Percentiles rank a stretch among this genome's conserved stretches.
Conservation (phyloP, 1,140 invertebrate species). For the Zaprionus taronus region DNA sequence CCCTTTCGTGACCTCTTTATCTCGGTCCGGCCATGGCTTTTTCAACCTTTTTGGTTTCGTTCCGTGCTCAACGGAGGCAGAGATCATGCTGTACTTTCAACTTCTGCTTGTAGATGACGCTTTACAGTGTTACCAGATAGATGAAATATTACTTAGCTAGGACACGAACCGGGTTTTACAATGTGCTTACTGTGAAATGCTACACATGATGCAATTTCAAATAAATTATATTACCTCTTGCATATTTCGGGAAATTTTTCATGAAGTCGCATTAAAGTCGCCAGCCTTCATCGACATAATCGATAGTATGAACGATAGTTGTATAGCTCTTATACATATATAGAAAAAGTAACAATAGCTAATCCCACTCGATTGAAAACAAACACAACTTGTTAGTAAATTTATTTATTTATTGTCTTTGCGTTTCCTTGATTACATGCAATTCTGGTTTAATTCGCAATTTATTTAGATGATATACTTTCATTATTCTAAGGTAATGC, state of each 20-base stretch:
- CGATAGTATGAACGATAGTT: too few relatives aligned
- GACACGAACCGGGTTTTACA: not conserved
- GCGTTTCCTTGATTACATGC: conserved; percentile 22
- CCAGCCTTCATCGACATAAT: too few relatives aligned
- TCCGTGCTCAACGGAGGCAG: too few relatives aligned
- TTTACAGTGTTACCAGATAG: not conserved
- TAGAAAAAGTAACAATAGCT: too few relatives aligned
- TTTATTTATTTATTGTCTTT: conserved; percentile 39
- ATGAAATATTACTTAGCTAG: not conserved
- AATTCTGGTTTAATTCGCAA: conserved; percentile 1
- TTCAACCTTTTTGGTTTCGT: too few relatives aligned
- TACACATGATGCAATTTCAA: too few relatives aligned
- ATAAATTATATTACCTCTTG: too few relatives aligned
- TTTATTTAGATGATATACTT: conserved; percentile 7
- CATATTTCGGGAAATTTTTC: too few relatives aligned
- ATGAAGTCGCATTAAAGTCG: too few relatives aligned
- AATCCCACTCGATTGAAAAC: not conserved
- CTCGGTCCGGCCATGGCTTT: too few relatives aligned
- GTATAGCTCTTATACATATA: too few relatives aligned
- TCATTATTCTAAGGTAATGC: conserved; percentile 2
- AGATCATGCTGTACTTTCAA: not conserved
- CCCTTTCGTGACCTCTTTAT: too few relatives aligned
- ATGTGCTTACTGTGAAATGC: not conserved
- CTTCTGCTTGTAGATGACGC: not conserved
- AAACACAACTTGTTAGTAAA: conserved; percentile 42